These are phyloP conservation scores for Pteruthius melanotis DNA, from an alignment of 2,113 vertebrate species.

Conservation along the genomic window DNA sequence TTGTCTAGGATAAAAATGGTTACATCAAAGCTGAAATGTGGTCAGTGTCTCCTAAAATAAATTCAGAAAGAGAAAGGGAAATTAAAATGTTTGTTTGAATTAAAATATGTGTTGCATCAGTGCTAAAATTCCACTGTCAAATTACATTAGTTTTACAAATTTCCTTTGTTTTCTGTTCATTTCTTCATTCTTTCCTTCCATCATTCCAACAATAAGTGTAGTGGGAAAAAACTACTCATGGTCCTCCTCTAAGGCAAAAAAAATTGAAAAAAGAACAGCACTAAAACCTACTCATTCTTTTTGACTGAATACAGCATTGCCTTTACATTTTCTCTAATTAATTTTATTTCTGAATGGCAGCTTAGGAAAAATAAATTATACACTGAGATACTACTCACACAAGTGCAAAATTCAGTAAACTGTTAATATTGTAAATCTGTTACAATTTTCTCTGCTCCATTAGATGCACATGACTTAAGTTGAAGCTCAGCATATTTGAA, in stretches of 20 bases:
- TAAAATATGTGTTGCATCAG: neutral
- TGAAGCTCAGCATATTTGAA: slow-evolving; percentile 24
- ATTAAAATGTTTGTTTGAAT: neutral
- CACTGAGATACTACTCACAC: neutral
- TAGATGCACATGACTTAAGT: neutral
- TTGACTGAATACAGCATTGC: neutral
- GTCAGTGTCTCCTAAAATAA: neutral
- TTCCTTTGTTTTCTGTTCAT: neutral
- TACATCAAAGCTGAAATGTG: neutral
- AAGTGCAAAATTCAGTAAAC: neutral
- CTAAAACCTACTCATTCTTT: neutral
- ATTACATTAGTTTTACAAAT: neutral
- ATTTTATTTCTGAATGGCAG: neutral
- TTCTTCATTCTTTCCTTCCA: neutral
- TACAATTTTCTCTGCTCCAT: neutral
- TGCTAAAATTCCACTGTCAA: neutral
- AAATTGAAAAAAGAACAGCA: neutral
- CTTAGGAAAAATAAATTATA: neutral
- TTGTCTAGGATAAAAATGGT: neutral
- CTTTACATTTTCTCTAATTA: neutral
- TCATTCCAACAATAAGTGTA: neutral
- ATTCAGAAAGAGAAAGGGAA: neutral
- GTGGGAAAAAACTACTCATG: neutral
- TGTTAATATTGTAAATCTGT: neutral
- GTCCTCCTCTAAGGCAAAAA: neutral